A percentile compares a stretch with the other conserved stretches of the same genome.
phyloP scores from a whole-genome alignment of 2,113 vertebrate species.

The Aegithalos caudatus region DNA sequence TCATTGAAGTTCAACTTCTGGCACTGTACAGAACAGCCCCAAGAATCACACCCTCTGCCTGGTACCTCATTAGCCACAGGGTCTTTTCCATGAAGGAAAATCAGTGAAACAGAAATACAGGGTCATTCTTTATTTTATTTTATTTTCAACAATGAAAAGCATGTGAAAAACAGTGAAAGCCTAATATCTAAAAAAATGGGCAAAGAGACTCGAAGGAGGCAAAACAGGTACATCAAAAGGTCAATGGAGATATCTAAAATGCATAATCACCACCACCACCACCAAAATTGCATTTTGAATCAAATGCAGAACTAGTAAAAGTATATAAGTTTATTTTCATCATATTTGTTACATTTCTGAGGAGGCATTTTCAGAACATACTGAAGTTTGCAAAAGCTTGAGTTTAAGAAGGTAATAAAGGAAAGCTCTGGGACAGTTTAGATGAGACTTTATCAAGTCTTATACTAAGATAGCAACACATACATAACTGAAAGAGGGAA shows the following conservation, averaged over 20 bases:
- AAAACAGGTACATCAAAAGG: not conserved
- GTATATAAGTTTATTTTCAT: not conserved
- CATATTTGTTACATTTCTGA: not conserved
- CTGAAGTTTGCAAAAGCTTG: not conserved
- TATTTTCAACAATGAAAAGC: not conserved
- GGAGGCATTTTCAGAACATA: not conserved
- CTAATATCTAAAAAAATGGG: not conserved
- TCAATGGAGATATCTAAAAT: not conserved
- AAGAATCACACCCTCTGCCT: not conserved
- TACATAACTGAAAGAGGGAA: not conserved
- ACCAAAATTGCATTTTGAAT: not conserved
- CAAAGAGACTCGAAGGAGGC: not conserved
- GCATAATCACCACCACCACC: not conserved
- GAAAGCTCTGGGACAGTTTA: not conserved
- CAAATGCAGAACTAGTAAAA: not conserved
- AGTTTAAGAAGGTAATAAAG: not conserved
- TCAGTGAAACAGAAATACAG: not conserved
- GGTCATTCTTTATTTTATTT: not conserved
- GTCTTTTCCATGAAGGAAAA: not conserved
- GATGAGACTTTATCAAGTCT: not conserved
- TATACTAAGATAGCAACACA: not conserved
- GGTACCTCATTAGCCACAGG: not conserved
- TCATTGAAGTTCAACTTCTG: not conserved
- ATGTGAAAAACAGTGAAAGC: not conserved
- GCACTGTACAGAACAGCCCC: not conserved